Percentiles rank a stretch among this genome's conserved stretches.
phyloP scores from a whole-genome alignment of 2,797 vertebrate species.

The Lagorchestes hirsutus region DNA sequence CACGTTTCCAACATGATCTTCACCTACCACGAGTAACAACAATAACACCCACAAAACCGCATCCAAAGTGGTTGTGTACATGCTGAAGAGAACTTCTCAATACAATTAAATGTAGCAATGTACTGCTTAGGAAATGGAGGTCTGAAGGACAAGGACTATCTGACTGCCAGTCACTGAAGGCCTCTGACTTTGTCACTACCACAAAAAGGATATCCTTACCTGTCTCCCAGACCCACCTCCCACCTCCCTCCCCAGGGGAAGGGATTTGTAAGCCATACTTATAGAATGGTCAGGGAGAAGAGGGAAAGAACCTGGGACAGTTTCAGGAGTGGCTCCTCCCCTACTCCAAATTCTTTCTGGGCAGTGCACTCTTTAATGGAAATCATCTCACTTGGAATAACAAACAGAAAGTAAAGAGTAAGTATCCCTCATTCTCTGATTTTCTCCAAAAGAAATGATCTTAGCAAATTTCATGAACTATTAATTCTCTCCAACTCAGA shows the following conservation, averaged over 20 bases:
- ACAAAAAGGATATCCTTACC: not conserved
- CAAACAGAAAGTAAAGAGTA: not conserved
- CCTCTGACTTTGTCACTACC: too few species aligned
- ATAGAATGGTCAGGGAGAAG: not conserved
- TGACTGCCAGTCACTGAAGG: not conserved
- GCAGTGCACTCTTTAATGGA: not conserved
- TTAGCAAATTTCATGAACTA: not conserved
- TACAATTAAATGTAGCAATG: not conserved
- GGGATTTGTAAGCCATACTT: not conserved
- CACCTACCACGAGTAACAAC: not conserved
- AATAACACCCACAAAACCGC: not conserved
- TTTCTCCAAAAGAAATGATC: not conserved
- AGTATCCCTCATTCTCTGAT: not conserved
- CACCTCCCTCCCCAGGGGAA: not conserved
- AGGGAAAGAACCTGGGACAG: not conserved
- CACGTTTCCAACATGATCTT: not conserved
- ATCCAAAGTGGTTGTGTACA: not conserved
- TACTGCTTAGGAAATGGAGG: not conserved
- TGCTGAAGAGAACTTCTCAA: not conserved
- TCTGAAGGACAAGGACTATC: not conserved
- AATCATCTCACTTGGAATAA: not conserved
- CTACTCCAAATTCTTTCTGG: not conserved
- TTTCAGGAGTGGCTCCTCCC: not conserved
- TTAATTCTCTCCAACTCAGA: not conserved
- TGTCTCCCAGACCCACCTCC: not conserved